Base-by-base conservation (phyloP, 2,888 invertebrate species). In the Thymelicus sylvestris region DNA sequence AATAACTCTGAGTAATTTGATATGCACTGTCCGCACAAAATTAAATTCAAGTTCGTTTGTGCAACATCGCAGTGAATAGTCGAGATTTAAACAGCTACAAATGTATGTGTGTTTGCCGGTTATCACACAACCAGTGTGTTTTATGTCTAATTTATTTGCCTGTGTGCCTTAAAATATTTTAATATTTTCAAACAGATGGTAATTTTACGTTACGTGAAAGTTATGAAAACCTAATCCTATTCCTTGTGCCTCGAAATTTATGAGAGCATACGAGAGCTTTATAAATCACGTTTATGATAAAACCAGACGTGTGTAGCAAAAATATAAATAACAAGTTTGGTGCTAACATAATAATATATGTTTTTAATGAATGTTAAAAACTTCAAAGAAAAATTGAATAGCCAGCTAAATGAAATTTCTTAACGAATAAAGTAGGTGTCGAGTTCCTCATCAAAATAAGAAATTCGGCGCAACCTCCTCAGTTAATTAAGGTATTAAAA, bases 401-500 rank as follows among this genome's bases (percentile, higher is more conserved):
- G 63, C 10, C 70, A 19, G 19, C 75, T 73, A 80, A 83, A 81
- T 79, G 75, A 81, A 83, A 82, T 80, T 83, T 80, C 81, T 78
- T 80, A 75, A 79, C 79, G 78, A 81, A 83, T 80, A 83, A 83
- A 83, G 80, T 80, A 82, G 79, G 80, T 80, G 79, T 81, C 80
- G 80, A 81, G 80, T 74, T 74, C 74, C 82, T 82, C 82, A 81
- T 86, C 82, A 83, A 86, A 87, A 88, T 82, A 83, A 86, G 83
- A 85, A 85, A 86, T 84, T 87, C 81, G 78, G 77, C 81, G 79
- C 83, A 74, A 79, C 85, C 83, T 84, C 83, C 80, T 78, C 82
- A 83, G 83, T 86, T 90, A 90, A 86, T 90, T 87, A 88, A 85
- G 83, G 82, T 83, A 86, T 90, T 86, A 88, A 87, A 81, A 79